A percentile compares a stretch with the other conserved stretches of the same genome.
Evolutionary conservation across 37 sponge, comb jelly and placozoan species (phyloP).

Genomic region (Lycopodina hypogea): DNA sequence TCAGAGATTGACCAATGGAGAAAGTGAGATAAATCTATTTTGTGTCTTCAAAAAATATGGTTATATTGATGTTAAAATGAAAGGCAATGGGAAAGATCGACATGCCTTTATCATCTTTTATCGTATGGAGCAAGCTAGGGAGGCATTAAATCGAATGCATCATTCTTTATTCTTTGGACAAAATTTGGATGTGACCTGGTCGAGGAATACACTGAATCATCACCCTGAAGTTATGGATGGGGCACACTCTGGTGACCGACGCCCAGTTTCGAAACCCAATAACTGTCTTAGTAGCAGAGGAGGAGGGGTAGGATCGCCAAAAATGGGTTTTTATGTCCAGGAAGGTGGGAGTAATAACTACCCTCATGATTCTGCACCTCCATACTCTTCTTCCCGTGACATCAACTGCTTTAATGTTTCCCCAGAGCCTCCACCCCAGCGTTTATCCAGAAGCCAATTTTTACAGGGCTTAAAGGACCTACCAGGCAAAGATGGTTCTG

Average conservation of each 20-base stretch:
- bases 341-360: neutral
- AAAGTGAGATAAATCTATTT: constrained; percentile 43
- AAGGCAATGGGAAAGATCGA: constrained; percentile 66
- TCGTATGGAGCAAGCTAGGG: constrained; percentile 49
- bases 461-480: neutral
- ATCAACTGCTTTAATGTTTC: constrained; percentile 17
- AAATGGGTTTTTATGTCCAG: neutral
- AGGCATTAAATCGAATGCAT: constrained; percentile 43
- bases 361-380: neutral
- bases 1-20: constrained; percentile 35
- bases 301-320: neutral
- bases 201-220: constrained; percentile 51
- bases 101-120: constrained; percentile 78
- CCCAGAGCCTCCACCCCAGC: neutral
- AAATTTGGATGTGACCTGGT: constrained; percentile 67
- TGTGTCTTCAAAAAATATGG: constrained; percentile 73
- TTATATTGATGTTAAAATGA: constrained; percentile 59
- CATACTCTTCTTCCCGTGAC: constrained; percentile 1
- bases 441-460: neutral
- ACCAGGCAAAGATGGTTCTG: neutral
- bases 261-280: neutral
- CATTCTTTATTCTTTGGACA: constrained; percentile 35
- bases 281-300: neutral
- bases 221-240: constrained; percentile 13
- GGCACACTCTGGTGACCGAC: neutral